Evolutionary conservation across 2,888 invertebrate species (phyloP).

Genomic region (Euplexia lucipara): DNA sequence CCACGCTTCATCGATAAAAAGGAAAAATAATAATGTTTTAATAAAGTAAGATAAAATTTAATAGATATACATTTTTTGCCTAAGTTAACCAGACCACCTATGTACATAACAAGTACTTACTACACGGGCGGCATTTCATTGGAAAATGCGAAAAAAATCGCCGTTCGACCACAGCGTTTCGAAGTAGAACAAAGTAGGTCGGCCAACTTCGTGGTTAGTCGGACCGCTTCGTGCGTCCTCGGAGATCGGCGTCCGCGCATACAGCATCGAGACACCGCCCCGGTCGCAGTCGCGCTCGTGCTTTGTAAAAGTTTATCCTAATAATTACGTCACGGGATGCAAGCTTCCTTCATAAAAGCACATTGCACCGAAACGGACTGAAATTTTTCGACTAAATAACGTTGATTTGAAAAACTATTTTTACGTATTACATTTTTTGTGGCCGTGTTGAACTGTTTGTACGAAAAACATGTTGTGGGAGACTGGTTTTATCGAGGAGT

Average conservation of each 20-base stretch:
- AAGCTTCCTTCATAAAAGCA: conserved; percentile 72
- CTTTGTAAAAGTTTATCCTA: conserved; percentile 70
- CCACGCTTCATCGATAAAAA: conserved; percentile 14
- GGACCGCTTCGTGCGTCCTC: conserved; percentile 78
- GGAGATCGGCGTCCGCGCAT: conserved; percentile 81
- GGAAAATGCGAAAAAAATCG: conserved; percentile 89
- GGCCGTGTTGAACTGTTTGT: conserved; percentile 82
- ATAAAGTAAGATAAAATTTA: conserved; percentile 36
- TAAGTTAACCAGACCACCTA: conserved; percentile 67
- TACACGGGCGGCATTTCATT: conserved; percentile 81
- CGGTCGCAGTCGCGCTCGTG: conserved; percentile 81
- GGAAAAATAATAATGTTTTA: conserved; percentile 1
- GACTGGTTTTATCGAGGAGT: conserved; percentile 85
- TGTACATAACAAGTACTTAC: conserved; percentile 62
- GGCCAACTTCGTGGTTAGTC: conserved; percentile 80
- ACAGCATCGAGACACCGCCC: conserved; percentile 81
- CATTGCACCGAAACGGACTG: conserved; percentile 76
- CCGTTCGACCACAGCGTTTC: conserved; percentile 84
- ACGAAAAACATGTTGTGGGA: conserved; percentile 87
- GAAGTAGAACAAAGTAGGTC: conserved; percentile 88
- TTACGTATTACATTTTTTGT: conserved; percentile 66
- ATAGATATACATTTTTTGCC: conserved; percentile 70
- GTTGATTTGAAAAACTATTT: conserved; percentile 47
- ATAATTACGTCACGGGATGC: conserved; percentile 84
- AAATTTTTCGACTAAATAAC: conserved; percentile 67